Percentiles rank a stretch among this genome's conserved stretches.
Evolutionary conservation across 2,888 invertebrate species (phyloP).

Genomic region (Operophtera brumata): DNA sequence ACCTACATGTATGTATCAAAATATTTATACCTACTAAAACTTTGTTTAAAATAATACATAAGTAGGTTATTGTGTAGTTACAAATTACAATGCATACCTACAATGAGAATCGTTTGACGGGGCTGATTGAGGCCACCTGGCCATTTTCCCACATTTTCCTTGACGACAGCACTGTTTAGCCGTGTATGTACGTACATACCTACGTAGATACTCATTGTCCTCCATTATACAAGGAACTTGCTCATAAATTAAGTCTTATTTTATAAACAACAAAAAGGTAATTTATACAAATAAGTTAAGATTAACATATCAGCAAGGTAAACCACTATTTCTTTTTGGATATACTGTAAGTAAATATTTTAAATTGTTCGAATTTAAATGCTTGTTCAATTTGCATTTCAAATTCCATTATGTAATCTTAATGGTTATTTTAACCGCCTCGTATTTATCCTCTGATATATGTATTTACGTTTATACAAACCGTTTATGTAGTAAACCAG

Average conservation of each 20-base stretch:
- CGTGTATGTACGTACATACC: too few species aligned
- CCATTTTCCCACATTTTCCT: conserved; percentile 44
- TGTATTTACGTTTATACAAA: too few species aligned
- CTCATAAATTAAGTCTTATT: too few species aligned
- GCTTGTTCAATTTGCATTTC: conserved; percentile 8
- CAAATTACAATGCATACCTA: too few species aligned
- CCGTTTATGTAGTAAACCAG: too few species aligned
- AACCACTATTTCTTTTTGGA: conserved; percentile 16
- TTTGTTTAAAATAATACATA: too few species aligned
- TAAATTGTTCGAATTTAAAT: conserved; percentile 2
- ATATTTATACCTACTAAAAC: too few species aligned
- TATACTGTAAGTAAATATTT: neutral
- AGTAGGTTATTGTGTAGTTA: neutral
- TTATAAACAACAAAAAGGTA: too few species aligned
- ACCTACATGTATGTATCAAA: too few species aligned
- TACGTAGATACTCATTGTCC: conserved; percentile 28
- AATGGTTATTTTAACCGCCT: conserved; percentile 21
- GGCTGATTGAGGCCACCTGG: conserved; percentile 37
- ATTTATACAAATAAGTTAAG: conserved; percentile 16
- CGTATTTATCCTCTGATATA: too few species aligned
- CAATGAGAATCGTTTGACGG: neutral
- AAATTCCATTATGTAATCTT: conserved; percentile 23
- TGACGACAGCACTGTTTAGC: conserved; percentile 31
- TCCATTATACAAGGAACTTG: conserved; percentile 4
- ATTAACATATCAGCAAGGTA: conserved; percentile 26